Base-by-base conservation (phyloP, 37 sponge, comb jelly and placozoan genomes). In the Lycopodina hypogea region DNA sequence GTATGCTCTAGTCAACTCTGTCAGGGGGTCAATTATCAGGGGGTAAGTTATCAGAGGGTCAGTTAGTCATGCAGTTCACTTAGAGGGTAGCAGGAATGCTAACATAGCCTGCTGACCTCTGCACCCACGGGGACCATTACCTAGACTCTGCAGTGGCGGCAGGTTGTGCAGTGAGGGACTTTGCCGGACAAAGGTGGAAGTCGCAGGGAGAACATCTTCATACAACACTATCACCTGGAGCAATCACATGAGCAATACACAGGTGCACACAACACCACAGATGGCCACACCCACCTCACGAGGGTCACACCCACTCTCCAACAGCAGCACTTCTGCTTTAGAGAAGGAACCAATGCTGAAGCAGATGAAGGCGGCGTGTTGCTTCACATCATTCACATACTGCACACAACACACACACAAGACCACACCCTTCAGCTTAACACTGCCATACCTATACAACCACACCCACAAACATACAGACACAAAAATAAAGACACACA, bases 321-420 rank as follows among this genome's bases (percentile, higher is more conserved):
- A 28, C 4, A 93, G 61, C 22, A 88, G 86, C 18, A 37, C 42
- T 40, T 80, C 89, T 19, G 89, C 85, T 28, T 72, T 52, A 23
- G 76, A 80, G 52, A 75, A 93, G 29, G 75, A 14, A 24, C 86
- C 86, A 7, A 32, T 48, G 24, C 70, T 32, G 35, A 93, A 74
- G 71, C 75, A 88, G 39, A 88, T 84, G 60, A 93, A 88, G 0
- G 84, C 86, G 0, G 89, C 93, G 41, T 85, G 41, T 77, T 88
- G 83, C 76, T 93, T 84, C 63, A 84, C 79, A 6, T 30, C 73
- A 59, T 33, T 19, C 52, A 92, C 45, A 70, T 80, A 87, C 93
- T 92, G 61, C 26, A 82, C 38, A 22, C 22, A 57, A 37, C 3
- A 42, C n/a, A n/a, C n/a, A n/a, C n/a, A n/a, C n/a, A n/a, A n/a